Base-by-base conservation (phyloP, 1,140 invertebrate genomes). In the Drosophila takahashii region DNA sequence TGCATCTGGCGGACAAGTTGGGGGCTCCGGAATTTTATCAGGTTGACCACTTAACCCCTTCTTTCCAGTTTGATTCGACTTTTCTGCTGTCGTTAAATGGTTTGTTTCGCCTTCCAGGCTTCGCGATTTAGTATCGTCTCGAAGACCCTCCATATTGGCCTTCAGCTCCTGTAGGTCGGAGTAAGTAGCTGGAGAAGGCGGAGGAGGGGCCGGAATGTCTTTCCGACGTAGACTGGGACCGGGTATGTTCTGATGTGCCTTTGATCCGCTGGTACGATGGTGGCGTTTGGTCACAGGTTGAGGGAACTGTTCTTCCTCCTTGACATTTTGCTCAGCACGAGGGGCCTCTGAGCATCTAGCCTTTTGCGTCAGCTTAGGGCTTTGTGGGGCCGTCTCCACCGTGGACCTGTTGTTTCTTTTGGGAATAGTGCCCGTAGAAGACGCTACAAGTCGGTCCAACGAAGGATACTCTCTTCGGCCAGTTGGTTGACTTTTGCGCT, bases 161-260 rank as follows among this genome's bases (percentile, higher is more conserved):
- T 90, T 90, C 1, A 91, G 45, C 51, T 91, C 90, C 37, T 91
- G 90, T 15, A 91, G 48, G 44, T 91, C 90, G 0, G 90, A 90
- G 39, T 91, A 90, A 2, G 90, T 91, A 6, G 90, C 90, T 0
- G 90, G 90, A 10, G 90, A 91, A 0, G 90, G 90, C 4, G 90
- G 90, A 9, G 90, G 90, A 13, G 90, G 84, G 1, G 87, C 90
- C 0, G 90, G 90, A 45, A 90, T 78, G 27, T 92, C 90, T 16
- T 91, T 90, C 9, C 90, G 77, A 4, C 84, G 77, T 2, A 50
- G 41, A 10, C 22, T 81, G 10, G 75, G 29, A 36, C 64, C 39
- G 0, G 65, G 32, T n/a, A 16, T 50, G 7, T 34, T 59, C 3
- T 76, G 37, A n/a, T 79, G 73, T 0, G 66, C 15, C 16, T 87